phyloP scores from a whole-genome alignment of 2,113 vertebrate species.

The Tricholaema leucomelas region DNA sequence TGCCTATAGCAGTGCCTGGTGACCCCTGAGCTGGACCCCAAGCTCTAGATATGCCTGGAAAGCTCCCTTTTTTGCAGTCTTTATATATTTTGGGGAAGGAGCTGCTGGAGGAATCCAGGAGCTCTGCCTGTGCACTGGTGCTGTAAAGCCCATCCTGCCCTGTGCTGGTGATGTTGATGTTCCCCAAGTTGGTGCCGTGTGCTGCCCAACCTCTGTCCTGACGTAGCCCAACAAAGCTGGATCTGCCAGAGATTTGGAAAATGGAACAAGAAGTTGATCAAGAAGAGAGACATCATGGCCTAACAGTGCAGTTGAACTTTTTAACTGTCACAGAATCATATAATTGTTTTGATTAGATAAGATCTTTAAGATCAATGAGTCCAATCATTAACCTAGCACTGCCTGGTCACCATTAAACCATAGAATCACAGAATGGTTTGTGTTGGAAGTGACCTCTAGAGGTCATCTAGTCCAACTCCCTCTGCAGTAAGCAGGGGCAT shows the following conservation, averaged over 20 bases:
- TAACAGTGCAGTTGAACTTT: neutral
- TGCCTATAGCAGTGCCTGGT: neutral
- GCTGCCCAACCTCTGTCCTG: neutral
- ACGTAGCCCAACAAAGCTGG: neutral
- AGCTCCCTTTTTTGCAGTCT: neutral
- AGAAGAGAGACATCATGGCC: neutral
- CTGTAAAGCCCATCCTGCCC: neutral
- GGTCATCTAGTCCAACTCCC: too few relatives aligned
- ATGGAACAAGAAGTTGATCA: neutral
- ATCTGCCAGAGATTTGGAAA: neutral
- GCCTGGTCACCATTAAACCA: neutral
- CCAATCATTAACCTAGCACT: neutral
- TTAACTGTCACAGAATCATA: neutral
- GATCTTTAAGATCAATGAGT: neutral
- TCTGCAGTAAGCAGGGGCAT: too few relatives aligned
- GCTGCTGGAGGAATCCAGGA: neutral
- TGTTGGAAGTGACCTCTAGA: too few relatives aligned
- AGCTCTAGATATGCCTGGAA: neutral
- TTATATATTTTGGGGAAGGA: neutral
- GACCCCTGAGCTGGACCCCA: neutral
- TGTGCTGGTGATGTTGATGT: neutral
- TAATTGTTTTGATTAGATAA: neutral
- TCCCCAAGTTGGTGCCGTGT: accelerated
- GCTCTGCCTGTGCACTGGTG: neutral
- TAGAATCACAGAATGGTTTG: too few relatives aligned